Conservation (phyloP, 2,797 vertebrate genomes). For the Fundulus diaphanus region DNA sequence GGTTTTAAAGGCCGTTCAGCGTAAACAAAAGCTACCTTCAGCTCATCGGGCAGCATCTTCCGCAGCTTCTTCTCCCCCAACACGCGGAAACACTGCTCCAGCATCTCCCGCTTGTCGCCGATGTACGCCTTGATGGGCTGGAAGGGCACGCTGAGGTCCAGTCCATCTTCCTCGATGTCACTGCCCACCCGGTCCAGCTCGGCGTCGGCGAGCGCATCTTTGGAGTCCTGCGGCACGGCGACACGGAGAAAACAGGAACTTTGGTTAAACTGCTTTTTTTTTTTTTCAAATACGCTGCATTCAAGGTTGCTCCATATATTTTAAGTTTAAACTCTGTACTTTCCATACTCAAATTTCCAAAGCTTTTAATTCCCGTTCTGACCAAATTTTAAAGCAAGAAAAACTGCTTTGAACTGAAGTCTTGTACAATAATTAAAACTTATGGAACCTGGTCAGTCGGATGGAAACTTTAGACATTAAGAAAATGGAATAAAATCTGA, state of each 20-base stretch:
- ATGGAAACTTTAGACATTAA: too few species aligned
- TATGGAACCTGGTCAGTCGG: not conserved
- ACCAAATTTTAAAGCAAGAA: not conserved
- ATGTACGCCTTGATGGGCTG: conserved; percentile 93
- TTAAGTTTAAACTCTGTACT: too few species aligned
- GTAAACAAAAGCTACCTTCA: conserved; percentile 84
- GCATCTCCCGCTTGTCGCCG: conserved; percentile 89
- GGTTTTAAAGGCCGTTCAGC: not conserved
- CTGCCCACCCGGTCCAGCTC: conserved; percentile 87
- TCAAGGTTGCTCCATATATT: not conserved
- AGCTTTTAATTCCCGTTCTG: not conserved
- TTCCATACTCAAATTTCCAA: not conserved
- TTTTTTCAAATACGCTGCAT: not conserved
- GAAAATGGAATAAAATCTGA: too few species aligned
- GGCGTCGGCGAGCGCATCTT: conserved; percentile 77
- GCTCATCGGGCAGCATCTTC: conserved; percentile 94
- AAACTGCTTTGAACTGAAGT: too few species aligned
- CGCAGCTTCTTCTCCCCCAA: conserved; percentile 92
- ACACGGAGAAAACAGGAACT: not conserved
- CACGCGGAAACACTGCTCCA: conserved; percentile 92
- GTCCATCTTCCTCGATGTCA: conserved; percentile 94
- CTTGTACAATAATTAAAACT: not conserved
- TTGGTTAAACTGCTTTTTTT: not conserved
- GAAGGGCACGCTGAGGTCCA: conserved; percentile 89
- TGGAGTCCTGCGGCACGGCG: conserved; percentile 71